A percentile compares a stretch with the other conserved stretches of the same genome.
phyloP scores from a whole-genome alignment of 2,113 vertebrate species.

The Brachypteracias leptosomus region DNA sequence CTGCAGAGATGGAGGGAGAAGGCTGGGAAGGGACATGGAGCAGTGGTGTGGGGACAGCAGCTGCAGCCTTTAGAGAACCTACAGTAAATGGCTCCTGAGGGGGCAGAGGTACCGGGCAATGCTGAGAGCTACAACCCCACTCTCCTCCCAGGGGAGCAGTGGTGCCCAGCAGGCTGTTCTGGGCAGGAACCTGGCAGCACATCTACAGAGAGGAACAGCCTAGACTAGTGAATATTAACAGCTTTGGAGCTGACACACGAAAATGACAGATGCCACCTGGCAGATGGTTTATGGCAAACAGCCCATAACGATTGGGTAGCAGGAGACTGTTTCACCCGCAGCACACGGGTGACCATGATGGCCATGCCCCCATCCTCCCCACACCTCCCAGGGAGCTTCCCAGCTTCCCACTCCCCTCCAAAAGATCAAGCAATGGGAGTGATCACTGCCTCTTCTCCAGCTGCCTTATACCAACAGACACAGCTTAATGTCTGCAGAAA shows the following conservation, averaged over 20 bases:
- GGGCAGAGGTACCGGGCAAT: not conserved
- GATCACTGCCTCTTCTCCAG: not conserved
- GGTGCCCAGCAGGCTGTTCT: not conserved
- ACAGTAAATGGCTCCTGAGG: not conserved
- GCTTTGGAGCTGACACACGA: not conserved
- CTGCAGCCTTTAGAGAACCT: not conserved
- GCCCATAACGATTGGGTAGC: not conserved
- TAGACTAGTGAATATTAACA: not conserved
- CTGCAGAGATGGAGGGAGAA: not conserved
- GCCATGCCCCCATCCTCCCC: not conserved
- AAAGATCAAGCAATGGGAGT: not conserved
- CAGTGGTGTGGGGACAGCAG: not conserved
- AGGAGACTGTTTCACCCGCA: not conserved
- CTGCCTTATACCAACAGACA: not conserved
- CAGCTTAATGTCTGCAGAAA: not conserved
- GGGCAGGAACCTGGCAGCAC: not conserved
- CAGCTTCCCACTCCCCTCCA: not conserved
- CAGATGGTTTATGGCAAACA: not conserved
- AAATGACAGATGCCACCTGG: not conserved
- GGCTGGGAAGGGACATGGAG: not conserved
- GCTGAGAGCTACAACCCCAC: not conserved
- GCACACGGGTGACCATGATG: fast-evolving
- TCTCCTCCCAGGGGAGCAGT: not conserved
- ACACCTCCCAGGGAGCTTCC: not conserved
- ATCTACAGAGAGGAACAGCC: not conserved